These are phyloP conservation scores for Phyllotreta cruciferae DNA, from an alignment of 2,888 invertebrate genomes.

Conservation along the genomic window DNA sequence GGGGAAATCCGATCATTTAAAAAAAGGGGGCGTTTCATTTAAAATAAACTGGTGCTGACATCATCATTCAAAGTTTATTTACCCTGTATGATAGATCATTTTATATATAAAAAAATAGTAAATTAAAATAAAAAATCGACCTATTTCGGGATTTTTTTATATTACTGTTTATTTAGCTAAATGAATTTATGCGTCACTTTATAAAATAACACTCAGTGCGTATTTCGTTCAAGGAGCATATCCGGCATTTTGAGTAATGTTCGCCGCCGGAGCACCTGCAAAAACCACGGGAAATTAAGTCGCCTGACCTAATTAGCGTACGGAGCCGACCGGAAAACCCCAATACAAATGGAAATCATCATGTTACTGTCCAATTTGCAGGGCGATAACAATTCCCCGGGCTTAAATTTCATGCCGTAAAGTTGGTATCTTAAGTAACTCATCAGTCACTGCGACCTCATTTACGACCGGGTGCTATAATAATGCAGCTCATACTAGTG, in stretches of 20 bases:
- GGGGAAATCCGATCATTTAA: no score
- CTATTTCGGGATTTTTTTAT: no score
- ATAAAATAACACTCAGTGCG: not conserved
- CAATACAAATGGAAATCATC: constrained; percentile 23
- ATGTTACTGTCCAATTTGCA: constrained; percentile 28
- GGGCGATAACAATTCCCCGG: constrained; percentile 26
- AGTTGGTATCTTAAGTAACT: constrained; percentile 27
- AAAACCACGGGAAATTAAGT: constrained; percentile 6
- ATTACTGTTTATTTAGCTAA: no score
- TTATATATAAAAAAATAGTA: no score
- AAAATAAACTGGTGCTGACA: no score
- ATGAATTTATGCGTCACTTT: no score
- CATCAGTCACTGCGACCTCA: constrained; percentile 24
- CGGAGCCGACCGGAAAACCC: constrained; percentile 15
- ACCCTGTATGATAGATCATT: no score
- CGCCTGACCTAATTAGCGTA: constrained; percentile 12
- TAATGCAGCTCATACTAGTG: constrained; percentile 11
- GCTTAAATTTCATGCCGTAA: constrained; percentile 24
- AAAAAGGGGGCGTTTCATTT: no score
- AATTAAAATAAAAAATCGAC: no score
- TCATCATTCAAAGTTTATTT: no score
- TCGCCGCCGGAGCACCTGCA: constrained; percentile 4
- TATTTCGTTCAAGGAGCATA: constrained; percentile 2
- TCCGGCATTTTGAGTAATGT: not conserved
- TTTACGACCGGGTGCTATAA: constrained; percentile 23